These are phyloP conservation scores for Raphicerus campestris DNA, from an alignment of 2,113 vertebrate genomes.

Conservation along the genomic window DNA sequence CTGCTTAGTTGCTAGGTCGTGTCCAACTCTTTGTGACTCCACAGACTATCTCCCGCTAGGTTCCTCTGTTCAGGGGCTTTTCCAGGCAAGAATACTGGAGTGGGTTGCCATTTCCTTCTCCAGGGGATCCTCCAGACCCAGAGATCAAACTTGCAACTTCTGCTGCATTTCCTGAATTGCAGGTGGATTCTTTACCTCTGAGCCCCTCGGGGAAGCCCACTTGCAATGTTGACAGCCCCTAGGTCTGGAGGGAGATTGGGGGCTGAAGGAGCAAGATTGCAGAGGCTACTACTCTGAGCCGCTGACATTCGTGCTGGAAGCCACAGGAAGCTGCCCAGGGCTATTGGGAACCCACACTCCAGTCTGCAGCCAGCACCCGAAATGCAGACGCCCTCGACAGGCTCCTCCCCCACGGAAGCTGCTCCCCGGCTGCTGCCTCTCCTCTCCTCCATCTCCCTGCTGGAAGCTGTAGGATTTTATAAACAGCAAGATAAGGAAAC, in stretches of 20 bases:
- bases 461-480: neutral
- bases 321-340: neutral
- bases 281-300: fast-evolving
- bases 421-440: neutral
- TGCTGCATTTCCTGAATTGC: neutral
- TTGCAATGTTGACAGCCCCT: fast-evolving
- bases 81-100: neutral
- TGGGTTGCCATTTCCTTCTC: neutral
- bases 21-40: neutral
- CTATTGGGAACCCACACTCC: neutral
- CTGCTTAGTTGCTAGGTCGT: neutral
- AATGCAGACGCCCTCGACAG: neutral
- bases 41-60: neutral
- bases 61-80: neutral
- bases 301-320: neutral
- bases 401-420: neutral
- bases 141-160: fast-evolving
- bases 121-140: neutral
- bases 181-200: neutral
- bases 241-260: neutral
- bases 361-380: neutral
- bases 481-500: neutral
- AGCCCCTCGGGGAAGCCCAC: neutral
- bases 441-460: neutral
- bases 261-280: no score